Base-by-base conservation (phyloP, 2,797 vertebrate species). In the Xenops minutus region DNA sequence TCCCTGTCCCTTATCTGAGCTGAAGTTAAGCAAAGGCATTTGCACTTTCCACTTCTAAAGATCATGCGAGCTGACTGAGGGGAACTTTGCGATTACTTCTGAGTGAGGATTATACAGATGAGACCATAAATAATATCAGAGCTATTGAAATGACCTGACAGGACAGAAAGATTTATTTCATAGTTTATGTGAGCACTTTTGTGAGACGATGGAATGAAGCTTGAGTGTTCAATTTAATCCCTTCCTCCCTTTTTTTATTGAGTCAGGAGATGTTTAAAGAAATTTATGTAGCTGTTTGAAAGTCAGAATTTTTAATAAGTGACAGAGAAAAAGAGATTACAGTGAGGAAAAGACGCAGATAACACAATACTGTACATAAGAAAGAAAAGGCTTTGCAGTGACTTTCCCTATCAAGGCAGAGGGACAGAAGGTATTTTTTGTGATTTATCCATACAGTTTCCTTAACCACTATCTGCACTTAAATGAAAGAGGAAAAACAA, bases 261-360 rank as follows among this genome's bases (percentile, higher is more conserved):
- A 97, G 81, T 96, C 90, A 90, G 94, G 69, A 63, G 89, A 97
- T 95, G 72, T 95, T 96, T 95, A 96, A 96, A 97, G 80, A 96
- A 97, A 97, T 98, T 96, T 97, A 97, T 96, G 94, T 93, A 92
- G 91, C 89, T 95, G 76, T 95, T 97, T 78, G 69, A 96, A 97
- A 98, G 96, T 95, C 92, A 96, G 96, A 85, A 97, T 92, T 97
- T 97, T 97, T 97, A 97, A 95, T 96, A 97, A 97, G 89, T 95
- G 88, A 80, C 82, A 96, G 61, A 89, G 92, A 96, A 95, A 96
- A 91, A 96, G 69, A 93, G 66, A 96, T 97, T 96, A 95, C 51
- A 91, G 71, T 66, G 69, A 94, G 54, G 34, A 84, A 96, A 78
- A 96, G 59, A 85, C 3, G 3, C 76, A 84, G 82, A 89, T 84